Evolutionary conservation across 2,113 vertebrate genomes (phyloP).

Genomic region (Aspiorhynchus laticeps): DNA sequence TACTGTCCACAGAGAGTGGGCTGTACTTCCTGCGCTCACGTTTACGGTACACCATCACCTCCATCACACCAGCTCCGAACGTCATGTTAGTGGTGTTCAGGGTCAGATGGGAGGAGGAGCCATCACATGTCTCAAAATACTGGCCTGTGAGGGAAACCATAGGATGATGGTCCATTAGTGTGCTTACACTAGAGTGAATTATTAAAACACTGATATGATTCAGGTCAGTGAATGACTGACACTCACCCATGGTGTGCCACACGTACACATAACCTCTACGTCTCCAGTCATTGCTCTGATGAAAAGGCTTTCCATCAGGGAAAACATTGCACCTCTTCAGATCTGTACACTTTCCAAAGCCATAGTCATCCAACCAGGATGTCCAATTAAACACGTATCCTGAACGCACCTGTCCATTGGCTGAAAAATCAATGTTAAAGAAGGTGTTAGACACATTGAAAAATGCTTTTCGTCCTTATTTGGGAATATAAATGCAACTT

Average conservation of each 20-base stretch:
- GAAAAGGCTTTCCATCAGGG: slow-evolving; percentile 89
- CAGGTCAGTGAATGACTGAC: neutral
- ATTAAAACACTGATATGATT: neutral
- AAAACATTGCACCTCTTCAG: slow-evolving; percentile 76
- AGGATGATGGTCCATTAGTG: neutral
- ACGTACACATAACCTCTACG: slow-evolving; percentile 86
- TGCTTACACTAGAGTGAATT: neutral
- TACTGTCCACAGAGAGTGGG: slow-evolving; percentile 79
- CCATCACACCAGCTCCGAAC: slow-evolving; percentile 85
- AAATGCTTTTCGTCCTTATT: neutral
- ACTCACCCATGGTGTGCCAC: slow-evolving; percentile 87
- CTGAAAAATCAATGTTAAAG: slow-evolving; percentile 51
- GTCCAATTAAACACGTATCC: slow-evolving; percentile 87
- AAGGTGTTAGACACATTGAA: neutral
- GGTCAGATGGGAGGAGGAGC: slow-evolving; percentile 79
- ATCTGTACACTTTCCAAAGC: slow-evolving; percentile 74
- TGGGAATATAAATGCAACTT: neutral
- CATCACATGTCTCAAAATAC: slow-evolving; percentile 82
- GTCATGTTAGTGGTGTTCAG: slow-evolving; percentile 86
- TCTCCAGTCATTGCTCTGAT: slow-evolving; percentile 79
- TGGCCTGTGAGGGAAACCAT: slow-evolving; percentile 76
- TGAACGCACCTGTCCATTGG: slow-evolving; percentile 68
- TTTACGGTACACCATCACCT: slow-evolving; percentile 84
- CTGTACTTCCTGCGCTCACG: slow-evolving; percentile 72
- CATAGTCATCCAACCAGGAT: slow-evolving; percentile 80